A percentile compares a stretch with the other conserved stretches of the same genome.
These are phyloP conservation scores for Aselliscus stoliczkanus DNA, from an alignment of 2,797 vertebrate species.

Conservation along the genomic window DNA sequence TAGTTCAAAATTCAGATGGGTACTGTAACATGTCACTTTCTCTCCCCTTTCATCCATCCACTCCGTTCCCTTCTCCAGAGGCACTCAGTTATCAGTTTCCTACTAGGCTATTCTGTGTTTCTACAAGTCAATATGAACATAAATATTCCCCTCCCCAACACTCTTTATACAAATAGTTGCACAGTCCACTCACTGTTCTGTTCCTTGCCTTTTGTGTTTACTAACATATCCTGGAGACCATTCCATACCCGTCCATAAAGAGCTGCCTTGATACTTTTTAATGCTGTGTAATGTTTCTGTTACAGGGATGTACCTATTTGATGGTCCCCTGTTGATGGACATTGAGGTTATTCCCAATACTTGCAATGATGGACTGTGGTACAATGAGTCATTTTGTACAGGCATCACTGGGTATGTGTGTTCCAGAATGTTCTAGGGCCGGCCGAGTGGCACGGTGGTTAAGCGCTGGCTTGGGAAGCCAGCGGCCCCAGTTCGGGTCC, in stretches of 20 bases:
- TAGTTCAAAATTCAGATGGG: neutral
- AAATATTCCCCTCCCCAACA: neutral
- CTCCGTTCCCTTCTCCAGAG: neutral
- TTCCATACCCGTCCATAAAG: neutral
- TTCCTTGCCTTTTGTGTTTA: neutral
- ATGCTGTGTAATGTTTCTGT: neutral
- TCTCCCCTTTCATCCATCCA: neutral
- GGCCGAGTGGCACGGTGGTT: too few relatives aligned
- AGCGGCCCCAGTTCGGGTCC: too few relatives aligned
- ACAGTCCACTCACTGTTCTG: neutral
- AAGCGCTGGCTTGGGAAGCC: too few relatives aligned
- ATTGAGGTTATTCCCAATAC: neutral
- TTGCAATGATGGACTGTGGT: neutral
- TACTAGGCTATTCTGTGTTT: neutral
- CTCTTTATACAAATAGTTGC: neutral
- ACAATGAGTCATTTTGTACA: neutral
- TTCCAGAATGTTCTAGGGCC: neutral
- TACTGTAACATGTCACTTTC: neutral
- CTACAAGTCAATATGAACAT: neutral
- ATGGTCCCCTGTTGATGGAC: neutral
- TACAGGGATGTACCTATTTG: neutral
- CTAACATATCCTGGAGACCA: neutral
- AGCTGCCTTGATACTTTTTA: neutral
- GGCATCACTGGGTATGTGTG: rapidly evolving
- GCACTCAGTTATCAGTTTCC: neutral